Evolutionary conservation across 2,888 invertebrate species (phyloP), one percentile per base, ranked within the genome.

Genomic region (Campaea margaritaria): DNA sequence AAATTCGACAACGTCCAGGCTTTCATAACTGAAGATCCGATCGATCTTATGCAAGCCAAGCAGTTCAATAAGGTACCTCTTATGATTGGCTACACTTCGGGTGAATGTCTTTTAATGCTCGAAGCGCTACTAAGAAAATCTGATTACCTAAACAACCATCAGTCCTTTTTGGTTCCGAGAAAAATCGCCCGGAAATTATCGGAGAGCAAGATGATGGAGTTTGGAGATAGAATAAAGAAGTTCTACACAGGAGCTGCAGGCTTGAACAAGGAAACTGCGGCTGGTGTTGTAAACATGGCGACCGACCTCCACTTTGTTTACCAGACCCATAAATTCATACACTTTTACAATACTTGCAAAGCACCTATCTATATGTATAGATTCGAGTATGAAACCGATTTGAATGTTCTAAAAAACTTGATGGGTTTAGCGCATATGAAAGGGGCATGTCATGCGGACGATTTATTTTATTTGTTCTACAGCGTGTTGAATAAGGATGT

Each of bases 401-500:
- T 88, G 44, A 89, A 89, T 63, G 42, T 85, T 10, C 49, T 85
- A 0, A 88, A 86, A 61, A 66, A 61, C 4, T n/a, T 73, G 1
- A 38, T 74, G 1, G 78, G 76, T 8, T 11, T 72, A 1, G 48
- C 59, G 0, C 49, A 77, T 4, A 61, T 82, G 43, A 67, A 78
- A 72, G 93, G 93, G 0, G 89, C 85, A 0, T 82, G 84, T 28
- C 93, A 93, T 44, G 89, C 85, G 0, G 93, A 93, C 58, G 93
- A 93, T 1, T 15, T 93, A 10, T 85, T 85, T 41, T 93, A 93
- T 67, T 46, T 89, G 5, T 93, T 93, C 56, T 87, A 83, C 46
- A 82, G 81, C 36, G 77, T 79, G 10, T 58, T 73, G 2, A 86
- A 84, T 45, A 82, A 81, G 50, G 81, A 87, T 44, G 73, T 74